Evolutionary conservation across 1,140 invertebrate species (phyloP).

Genomic region (Danaus melanippus): DNA sequence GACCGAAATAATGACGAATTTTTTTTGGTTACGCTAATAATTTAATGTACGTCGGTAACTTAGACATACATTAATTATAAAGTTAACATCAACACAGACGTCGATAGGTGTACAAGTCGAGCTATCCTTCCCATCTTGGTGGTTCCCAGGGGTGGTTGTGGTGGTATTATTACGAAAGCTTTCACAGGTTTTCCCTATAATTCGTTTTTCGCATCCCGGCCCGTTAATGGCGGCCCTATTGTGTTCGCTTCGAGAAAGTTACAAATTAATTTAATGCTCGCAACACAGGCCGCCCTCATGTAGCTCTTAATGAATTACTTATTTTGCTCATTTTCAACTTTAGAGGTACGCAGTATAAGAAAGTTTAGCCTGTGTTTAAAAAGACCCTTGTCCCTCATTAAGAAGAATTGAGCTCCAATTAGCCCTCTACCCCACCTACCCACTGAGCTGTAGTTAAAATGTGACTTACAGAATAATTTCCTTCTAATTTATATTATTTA

Average conservation of each 20-base stretch:
- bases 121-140: neutral
- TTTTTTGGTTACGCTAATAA: too few relatives aligned
- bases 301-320: slow-evolving; percentile 47
- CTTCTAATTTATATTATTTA: too few relatives aligned
- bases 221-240: slow-evolving; percentile 38
- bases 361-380: neutral
- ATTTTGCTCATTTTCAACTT: slow-evolving; percentile 42
- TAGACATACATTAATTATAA: too few relatives aligned
- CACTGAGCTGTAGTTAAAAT: too few relatives aligned
- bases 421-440: too few relatives aligned
- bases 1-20: too few relatives aligned
- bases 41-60: too few relatives aligned
- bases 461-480: too few relatives aligned
- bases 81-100: too few relatives aligned
- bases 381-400: slow-evolving; percentile 6
- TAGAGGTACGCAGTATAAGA: slow-evolving; percentile 4
- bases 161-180: neutral
- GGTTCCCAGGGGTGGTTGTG: neutral
- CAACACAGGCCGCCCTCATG: slow-evolving; percentile 31
- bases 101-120: too few relatives aligned
- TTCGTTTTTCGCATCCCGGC: slow-evolving; percentile 31
- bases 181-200: slow-evolving; percentile 19
- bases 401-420: too few relatives aligned
- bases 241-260: slow-evolving; percentile 45
- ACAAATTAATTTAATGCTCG: slow-evolving; percentile 59